Conservation (phyloP, 35 echinoderm and acorn worm genomes). For the Apostichopus californicus region DNA sequence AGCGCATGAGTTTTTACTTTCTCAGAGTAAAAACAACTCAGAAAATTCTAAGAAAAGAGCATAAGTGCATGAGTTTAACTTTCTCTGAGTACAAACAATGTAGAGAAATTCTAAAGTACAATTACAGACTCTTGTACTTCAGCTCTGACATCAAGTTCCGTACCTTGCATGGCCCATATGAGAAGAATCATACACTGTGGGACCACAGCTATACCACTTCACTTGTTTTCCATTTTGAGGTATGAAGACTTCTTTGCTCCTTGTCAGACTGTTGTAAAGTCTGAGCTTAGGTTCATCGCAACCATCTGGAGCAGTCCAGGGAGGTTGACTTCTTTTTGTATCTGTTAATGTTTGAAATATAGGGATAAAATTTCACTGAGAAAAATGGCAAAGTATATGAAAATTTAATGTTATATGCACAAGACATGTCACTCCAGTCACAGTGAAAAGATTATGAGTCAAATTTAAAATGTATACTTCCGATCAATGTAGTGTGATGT, state of each 20-base stretch:
- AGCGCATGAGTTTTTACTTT: no score
- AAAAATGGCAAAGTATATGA: no score
- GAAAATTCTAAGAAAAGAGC: no score
- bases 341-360: conserved; percentile 31
- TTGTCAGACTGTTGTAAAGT: conserved; percentile 91
- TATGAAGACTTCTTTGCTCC: conserved; percentile 92
- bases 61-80: no score
- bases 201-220: conserved; percentile 94
- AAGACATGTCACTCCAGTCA: no score
- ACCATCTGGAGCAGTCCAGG: conserved; percentile 67
- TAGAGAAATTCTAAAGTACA: no score
- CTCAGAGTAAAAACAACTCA: no score
- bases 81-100: no score
- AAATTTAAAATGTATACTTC: neutral
- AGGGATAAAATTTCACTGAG: neutral
- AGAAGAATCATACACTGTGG: conserved; percentile 94
- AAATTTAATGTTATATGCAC: no score
- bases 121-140: no score
- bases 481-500: no score
- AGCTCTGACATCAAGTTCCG: no score
- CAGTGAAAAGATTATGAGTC: neutral
- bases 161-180: conserved; percentile 99
- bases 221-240: conserved; percentile 84
- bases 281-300: conserved; percentile 48
- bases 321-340: conserved; percentile 84